Evolutionary conservation across 2,113 vertebrate genomes (phyloP).

Genomic region (Poecile atricapillus): DNA sequence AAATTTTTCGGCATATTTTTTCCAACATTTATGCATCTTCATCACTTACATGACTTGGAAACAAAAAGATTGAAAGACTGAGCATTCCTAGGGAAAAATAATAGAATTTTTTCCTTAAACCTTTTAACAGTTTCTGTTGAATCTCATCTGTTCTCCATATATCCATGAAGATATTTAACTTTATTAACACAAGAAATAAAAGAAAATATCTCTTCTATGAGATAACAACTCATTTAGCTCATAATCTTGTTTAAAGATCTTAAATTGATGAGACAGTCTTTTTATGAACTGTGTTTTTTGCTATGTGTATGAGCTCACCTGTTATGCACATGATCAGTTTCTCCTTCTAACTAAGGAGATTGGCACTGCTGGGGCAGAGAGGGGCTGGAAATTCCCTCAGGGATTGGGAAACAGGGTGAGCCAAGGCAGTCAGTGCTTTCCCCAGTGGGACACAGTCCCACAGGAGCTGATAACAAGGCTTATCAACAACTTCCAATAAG

Average conservation of each 20-base stretch:
- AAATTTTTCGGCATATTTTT: not conserved
- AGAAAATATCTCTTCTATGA: not conserved
- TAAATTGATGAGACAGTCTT: not conserved
- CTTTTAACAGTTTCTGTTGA: not conserved
- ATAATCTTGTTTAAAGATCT: not conserved
- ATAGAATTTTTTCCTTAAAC: not conserved
- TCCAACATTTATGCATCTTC: not conserved
- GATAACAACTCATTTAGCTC: not conserved
- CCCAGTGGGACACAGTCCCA: not conserved
- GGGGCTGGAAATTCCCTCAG: not conserved
- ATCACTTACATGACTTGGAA: not conserved
- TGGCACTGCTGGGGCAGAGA: not conserved
- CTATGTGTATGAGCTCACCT: rapidly evolving
- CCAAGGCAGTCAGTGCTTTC: not conserved
- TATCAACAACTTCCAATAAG: not conserved
- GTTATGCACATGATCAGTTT: not conserved
- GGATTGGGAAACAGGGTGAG: not conserved
- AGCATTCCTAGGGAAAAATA: not conserved
- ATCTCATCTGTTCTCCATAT: not conserved
- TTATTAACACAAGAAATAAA: not conserved
- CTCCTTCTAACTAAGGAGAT: not conserved
- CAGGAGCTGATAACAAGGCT: not conserved
- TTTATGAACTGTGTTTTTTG: not conserved
- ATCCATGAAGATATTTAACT: not conserved
- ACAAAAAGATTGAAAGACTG: not conserved